These are phyloP conservation scores for Lates japonicus DNA, from an alignment of 2,797 vertebrate species.

Conservation along the genomic window DNA sequence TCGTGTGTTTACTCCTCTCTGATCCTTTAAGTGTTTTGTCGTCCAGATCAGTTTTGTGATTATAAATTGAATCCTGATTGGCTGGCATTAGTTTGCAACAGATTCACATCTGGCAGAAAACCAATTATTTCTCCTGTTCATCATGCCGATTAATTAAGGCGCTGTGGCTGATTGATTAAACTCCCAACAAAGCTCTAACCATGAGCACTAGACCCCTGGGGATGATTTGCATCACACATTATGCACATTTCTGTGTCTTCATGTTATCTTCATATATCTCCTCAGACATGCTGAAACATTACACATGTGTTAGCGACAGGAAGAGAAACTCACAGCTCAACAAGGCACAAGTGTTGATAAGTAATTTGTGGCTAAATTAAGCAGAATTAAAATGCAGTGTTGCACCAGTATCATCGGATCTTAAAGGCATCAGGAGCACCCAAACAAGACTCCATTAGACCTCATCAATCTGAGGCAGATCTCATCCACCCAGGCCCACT, in stretches of 20 bases:
- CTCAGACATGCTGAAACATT: conserved; percentile 38
- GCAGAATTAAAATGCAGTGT: conserved; percentile 53
- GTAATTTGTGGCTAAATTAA: conserved; percentile 57
- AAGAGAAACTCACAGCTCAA: conserved; percentile 35
- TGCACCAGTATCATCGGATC: conserved; percentile 22
- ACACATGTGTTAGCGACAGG: conserved; percentile 15
- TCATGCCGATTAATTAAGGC: conserved; percentile 81
- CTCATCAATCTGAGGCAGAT: conserved; percentile 66
- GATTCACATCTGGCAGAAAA: conserved; percentile 82
- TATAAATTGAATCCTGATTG: conserved; percentile 71
- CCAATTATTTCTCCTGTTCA: conserved; percentile 83
- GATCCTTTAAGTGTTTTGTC: conserved; percentile 67
- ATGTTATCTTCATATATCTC: conserved; percentile 56
- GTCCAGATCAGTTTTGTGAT: conserved; percentile 71
- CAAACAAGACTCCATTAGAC: conserved; percentile 67
- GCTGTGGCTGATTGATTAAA: conserved; percentile 81
- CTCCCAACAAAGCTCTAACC: conserved; percentile 70
- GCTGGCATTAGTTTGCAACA: conserved; percentile 70
- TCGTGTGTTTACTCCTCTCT: conserved; percentile 56
- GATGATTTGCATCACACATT: conserved; percentile 66
- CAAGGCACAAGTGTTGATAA: conserved; percentile 53
- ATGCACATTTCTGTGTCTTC: conserved; percentile 46
- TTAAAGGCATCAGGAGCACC: conserved; percentile 43
- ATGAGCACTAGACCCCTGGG: conserved; percentile 43
- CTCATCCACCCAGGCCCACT: conserved; percentile 62